Evolutionary conservation across 2,888 invertebrate genomes (phyloP).

Genomic region (Heliconius aoede): DNA sequence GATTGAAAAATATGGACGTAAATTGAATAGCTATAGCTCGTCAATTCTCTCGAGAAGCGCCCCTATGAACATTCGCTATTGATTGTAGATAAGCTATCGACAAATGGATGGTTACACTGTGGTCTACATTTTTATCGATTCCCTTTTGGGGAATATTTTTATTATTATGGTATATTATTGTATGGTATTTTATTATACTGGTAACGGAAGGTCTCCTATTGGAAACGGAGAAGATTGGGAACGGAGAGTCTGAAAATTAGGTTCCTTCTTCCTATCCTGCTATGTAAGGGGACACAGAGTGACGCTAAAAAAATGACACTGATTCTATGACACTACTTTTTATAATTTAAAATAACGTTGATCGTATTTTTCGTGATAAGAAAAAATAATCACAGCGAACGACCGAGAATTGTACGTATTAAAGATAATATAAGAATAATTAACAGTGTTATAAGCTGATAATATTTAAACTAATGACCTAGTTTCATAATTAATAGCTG

Average conservation of each 20-base stretch:
- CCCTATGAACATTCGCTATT: neutral
- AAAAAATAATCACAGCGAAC: neutral
- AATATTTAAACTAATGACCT: constrained; percentile 20
- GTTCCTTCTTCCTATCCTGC: neutral
- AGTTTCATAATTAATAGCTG: constrained; percentile 10
- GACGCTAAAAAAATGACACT: too few species aligned
- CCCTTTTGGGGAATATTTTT: too few species aligned
- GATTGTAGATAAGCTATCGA: neutral
- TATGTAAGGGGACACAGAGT: too few species aligned
- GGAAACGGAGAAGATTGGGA: neutral
- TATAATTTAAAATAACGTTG: neutral
- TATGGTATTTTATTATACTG: too few species aligned
- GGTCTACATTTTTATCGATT: neutral
- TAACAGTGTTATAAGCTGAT: neutral
- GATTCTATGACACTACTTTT: neutral
- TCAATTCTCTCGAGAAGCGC: neutral
- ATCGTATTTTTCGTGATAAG: neutral
- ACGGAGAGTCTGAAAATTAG: neutral
- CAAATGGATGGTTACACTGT: neutral
- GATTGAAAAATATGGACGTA: neutral
- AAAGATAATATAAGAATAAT: constrained; percentile 1
- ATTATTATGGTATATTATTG: too few species aligned
- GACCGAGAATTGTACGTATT: neutral
- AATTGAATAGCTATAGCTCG: neutral
- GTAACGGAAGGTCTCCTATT: too few species aligned